Evolutionary conservation across 1,140 invertebrate species (phyloP), one percentile per base, ranked within the genome.

Genomic region (Schmidtea mediterranea): DNA sequence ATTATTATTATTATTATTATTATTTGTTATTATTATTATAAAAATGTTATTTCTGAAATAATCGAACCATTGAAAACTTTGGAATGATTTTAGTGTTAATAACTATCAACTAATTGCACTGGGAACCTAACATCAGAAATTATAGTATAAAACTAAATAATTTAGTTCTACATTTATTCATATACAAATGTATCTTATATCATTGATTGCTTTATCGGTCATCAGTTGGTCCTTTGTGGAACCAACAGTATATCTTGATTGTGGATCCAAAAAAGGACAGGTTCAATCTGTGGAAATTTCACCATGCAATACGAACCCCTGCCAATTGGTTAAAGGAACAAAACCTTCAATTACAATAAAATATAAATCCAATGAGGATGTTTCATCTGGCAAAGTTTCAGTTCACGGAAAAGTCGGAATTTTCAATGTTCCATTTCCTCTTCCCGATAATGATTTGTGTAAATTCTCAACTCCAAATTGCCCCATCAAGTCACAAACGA

Each of bases 401-500:
- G 55, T 57, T 12, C 54, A 78, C 62, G 78, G 78, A 1, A 66
- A 78, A 32, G 67, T 80, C 16, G 63, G 73, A 58, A 73, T 72
- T 40, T 57, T 78, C 9, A 72, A 75, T 1, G 64, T 78, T 50
- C 76, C 76, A 21, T 80, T 80, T 57, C 70, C 71, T 10, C 55
- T 80, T 50, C 60, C 72, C 6, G 72, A 79, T 55, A 66, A 72
- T 0, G 63, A 79, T 58, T 77, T 71, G 3, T 80, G 78, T 57
- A 56, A 68, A 71, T 19, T 58, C 50, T 72, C 69, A 36, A 74
- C 74, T 0, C 55, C 79, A 1, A 59, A 57, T 6, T 81, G 78
- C 55, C 78, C 78, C 0, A 50, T 80, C 2, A 66, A 68, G 46
- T 62, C 67, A 38, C 72, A 68, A 1, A 57, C 65, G 49, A 58